Conservation (phyloP, 2,888 invertebrate genomes). For the Microctonus aethiopoides region DNA sequence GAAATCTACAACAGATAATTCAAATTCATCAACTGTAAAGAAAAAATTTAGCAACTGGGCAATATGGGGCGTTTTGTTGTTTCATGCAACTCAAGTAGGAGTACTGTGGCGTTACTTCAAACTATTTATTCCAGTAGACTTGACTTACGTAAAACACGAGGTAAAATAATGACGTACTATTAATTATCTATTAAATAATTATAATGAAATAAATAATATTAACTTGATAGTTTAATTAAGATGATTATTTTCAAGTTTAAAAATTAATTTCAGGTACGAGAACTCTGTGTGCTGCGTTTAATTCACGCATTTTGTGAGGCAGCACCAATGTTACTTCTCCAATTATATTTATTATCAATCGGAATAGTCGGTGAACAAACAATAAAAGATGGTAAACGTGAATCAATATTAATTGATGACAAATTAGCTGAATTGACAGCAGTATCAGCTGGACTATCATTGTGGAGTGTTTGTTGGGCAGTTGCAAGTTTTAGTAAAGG, state of each 20-base stretch:
- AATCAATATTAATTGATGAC: conserved; percentile 53
- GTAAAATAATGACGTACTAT: conserved; percentile 61
- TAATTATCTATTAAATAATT: no score
- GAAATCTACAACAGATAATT: conserved; percentile 40
- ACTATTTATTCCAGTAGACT: conserved; percentile 84
- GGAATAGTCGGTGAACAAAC: conserved; percentile 46
- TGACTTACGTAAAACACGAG: conserved; percentile 86
- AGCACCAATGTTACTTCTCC: conserved; percentile 87
- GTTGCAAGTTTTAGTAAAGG: conserved; percentile 92
- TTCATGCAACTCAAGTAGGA: conserved; percentile 78
- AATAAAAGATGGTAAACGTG: conserved; percentile 46
- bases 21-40: conserved; percentile 47
- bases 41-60: conserved; percentile 55
- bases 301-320: conserved; percentile 91
- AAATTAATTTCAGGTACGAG: conserved; percentile 66
- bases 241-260: no score
- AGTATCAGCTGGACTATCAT: conserved; percentile 82
- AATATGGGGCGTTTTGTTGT: conserved; percentile 69
- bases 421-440: conserved; percentile 81
- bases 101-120: conserved; percentile 86
- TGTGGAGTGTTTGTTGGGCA: conserved; percentile 91
- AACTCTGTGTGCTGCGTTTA: conserved; percentile 79
- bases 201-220: neutral
- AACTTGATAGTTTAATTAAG: no score
- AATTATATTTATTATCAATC: conserved; percentile 78